Evolutionary conservation across 2,888 invertebrate genomes (phyloP).

Genomic region (Chesias legatella): DNA sequence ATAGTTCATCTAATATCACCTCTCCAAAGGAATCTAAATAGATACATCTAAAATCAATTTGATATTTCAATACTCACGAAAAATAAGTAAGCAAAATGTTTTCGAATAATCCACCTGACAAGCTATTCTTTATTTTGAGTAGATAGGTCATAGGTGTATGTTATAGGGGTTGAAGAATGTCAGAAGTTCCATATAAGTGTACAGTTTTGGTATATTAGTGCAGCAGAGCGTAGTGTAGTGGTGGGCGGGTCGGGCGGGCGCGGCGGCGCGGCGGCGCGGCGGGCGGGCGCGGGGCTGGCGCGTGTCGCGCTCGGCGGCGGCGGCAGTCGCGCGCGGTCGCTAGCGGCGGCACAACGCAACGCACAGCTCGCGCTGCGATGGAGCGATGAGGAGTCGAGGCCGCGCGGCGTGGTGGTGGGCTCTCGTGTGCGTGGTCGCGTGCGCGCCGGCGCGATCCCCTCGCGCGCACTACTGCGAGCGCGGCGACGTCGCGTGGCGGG

Average conservation of each 20-base stretch:
- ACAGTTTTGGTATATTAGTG: not conserved
- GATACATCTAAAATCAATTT: too few species aligned
- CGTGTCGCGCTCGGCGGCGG: constrained; percentile 9
- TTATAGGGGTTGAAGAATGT: too few species aligned
- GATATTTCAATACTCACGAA: too few species aligned
- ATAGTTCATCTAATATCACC: too few species aligned
- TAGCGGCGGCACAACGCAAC: constrained; percentile 42
- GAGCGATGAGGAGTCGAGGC: constrained; percentile 75
- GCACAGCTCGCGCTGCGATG: constrained; percentile 60
- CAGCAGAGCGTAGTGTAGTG: constrained; percentile 5
- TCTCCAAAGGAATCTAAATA: too few species aligned
- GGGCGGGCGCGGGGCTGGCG: constrained; percentile 9
- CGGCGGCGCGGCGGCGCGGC: constrained; percentile 39
- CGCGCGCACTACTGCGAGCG: constrained; percentile 69
- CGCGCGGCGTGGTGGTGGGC: constrained; percentile 75
- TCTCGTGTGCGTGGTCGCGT: constrained; percentile 60
- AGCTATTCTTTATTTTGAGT: too few species aligned
- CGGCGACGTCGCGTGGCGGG: constrained; percentile 77
- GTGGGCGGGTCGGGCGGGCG: constrained; percentile 11
- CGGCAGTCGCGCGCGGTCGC: constrained; percentile 71
- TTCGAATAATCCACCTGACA: too few species aligned
- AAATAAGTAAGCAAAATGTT: too few species aligned
- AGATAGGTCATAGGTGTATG: too few species aligned
- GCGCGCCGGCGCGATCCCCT: constrained; percentile 39
- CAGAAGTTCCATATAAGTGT: too few species aligned